Evolutionary conservation across 2,797 vertebrate species (phyloP).

Genomic region (Taenioides sp.): DNA sequence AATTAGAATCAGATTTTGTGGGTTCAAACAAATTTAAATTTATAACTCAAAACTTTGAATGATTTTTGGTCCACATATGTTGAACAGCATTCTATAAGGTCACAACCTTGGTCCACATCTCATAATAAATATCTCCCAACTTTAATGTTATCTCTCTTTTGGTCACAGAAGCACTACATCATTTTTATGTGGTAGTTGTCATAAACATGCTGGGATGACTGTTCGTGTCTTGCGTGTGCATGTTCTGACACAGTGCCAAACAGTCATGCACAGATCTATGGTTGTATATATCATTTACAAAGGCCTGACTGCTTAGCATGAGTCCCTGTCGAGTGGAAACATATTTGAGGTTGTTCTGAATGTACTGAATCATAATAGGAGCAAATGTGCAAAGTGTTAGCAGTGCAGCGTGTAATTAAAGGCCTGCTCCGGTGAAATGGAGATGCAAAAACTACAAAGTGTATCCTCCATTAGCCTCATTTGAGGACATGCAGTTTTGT

Average conservation of each 20-base stretch:
- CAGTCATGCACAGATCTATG: conserved; percentile 42
- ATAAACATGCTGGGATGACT: conserved; percentile 10
- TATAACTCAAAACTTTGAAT: no score
- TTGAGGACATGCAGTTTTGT: conserved; percentile 17
- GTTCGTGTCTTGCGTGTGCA: conserved; percentile 18
- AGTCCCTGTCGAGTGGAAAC: conserved; percentile 18
- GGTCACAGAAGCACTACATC: not conserved
- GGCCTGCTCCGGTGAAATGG: conserved; percentile 29
- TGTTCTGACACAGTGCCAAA: conserved; percentile 38
- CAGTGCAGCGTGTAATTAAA: conserved; percentile 52
- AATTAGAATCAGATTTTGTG: not conserved
- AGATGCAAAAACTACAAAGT: conserved; percentile 26
- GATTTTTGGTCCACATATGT: no score
- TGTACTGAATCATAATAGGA: conserved; percentile 27
- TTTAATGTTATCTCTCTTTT: conserved; percentile 13
- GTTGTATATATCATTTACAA: conserved; percentile 23
- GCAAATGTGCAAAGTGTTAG: conserved; percentile 27
- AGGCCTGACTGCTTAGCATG: conserved; percentile 28
- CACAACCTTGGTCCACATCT: not conserved
- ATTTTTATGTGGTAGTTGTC: conserved; percentile 18
- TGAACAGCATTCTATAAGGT: not conserved
- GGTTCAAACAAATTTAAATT: not conserved
- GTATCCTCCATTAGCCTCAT: conserved; percentile 12
- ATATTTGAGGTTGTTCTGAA: conserved; percentile 29
- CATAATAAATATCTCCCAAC: not conserved